These are phyloP conservation scores for Sphenopsis melanotis DNA, from an alignment of 2,797 vertebrate species.

Conservation along the genomic window DNA sequence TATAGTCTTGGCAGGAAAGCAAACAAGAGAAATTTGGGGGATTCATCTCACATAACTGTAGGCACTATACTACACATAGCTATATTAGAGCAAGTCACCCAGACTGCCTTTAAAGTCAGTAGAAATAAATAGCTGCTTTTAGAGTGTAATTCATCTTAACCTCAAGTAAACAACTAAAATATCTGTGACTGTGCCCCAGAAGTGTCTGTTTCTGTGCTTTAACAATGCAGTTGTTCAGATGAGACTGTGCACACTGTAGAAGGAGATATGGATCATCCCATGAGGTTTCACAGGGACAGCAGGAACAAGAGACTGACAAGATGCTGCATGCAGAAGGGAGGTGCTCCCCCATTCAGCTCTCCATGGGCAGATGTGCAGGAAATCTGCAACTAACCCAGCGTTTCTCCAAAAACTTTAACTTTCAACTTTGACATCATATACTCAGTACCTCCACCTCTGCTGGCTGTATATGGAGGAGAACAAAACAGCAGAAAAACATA, in stretches of 20 bases:
- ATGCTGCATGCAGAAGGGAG: background rate
- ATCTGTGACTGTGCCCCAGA: background rate
- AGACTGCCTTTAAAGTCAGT: background rate
- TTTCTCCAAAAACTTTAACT: background rate
- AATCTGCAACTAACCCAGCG: background rate
- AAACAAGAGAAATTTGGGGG: background rate
- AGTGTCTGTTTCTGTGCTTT: background rate
- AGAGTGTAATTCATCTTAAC: background rate
- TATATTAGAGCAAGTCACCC: background rate
- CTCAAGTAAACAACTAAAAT: background rate
- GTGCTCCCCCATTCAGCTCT: background rate
- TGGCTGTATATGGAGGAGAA: background rate
- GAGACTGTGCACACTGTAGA: accelerated
- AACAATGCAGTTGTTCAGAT: background rate
- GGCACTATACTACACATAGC: background rate
- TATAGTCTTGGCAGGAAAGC: background rate
- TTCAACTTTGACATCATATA: background rate
- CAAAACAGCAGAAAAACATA: background rate
- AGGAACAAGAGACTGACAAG: background rate
- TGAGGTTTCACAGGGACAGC: background rate
- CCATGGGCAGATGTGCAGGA: background rate
- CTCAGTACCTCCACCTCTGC: background rate
- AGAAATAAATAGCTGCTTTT: background rate
- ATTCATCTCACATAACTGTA: background rate
- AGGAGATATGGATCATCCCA: background rate